Base-by-base conservation (phyloP, 2,888 invertebrate species). In the Andrena haemorrhoa region DNA sequence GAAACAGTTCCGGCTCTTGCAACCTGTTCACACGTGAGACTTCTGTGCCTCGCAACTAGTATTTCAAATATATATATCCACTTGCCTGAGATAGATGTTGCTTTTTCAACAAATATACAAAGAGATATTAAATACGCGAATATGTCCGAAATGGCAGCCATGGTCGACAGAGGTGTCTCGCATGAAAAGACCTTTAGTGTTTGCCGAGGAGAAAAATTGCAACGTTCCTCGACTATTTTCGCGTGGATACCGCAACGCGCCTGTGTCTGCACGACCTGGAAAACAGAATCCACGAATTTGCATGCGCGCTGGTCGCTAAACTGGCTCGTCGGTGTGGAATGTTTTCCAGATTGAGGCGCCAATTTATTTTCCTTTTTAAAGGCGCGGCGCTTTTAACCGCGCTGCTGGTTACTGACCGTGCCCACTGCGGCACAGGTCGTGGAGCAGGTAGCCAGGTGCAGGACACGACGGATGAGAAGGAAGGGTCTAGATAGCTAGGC, bases 391-490 rank as follows among this genome's bases (percentile, higher is more conserved):
- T 88, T 86, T 83, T 83, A 84, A 83, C 73, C 69, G 68, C 29
- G 61, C 65, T 70, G 66, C 47, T 76, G 82, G 76, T 82, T 86
- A 82, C 80, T 83, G 85, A 83, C 87, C 84, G 89, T 80, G 76
- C 74, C 74, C 83, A 84, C 82, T 82, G 80, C 82, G 64, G 60
- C 64, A 84, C 84, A 79, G 81, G 83, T 86, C 85, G 80, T 70
- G 79, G 71, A 86, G 85, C 91, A 91, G 92, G 90, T 92, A 92
- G 91, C 89, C 91, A 92, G 92, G 91, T 91, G 91, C 88, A 87
- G 73, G 85, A 88, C 85, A 85, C 79, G 82, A 73, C 81, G 86
- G 84, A 86, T 82, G 86, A 79, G 79, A 73, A 80, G 60, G 81
- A 78, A 83, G 79, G 82, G 71, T 60, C 63, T 74, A 75, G 74